phyloP scores from a whole-genome alignment of 2,797 vertebrate species.

The Anniella stebbinsi region DNA sequence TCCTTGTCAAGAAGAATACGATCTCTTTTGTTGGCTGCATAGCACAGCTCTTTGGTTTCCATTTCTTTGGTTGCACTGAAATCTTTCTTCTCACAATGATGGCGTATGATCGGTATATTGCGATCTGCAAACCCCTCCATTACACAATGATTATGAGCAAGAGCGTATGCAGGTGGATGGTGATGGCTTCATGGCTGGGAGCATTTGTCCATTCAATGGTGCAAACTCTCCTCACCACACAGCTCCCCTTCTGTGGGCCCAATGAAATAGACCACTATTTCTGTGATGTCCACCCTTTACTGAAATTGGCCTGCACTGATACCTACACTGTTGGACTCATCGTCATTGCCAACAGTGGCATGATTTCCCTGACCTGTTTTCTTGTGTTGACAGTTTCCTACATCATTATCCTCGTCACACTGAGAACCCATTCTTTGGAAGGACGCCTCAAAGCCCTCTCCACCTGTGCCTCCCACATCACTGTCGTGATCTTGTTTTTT shows the following conservation, averaged over 20 bases:
- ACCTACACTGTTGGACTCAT: conserved; percentile 8
- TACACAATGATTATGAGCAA: conserved; percentile 23
- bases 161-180: background rate
- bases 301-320: conserved; percentile 22
- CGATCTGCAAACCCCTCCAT: conserved; percentile 32
- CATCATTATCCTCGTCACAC: conserved; percentile 19
- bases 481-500: conserved; percentile 63
- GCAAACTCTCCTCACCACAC: background rate
- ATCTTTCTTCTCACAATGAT: conserved; percentile 72
- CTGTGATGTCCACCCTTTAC: conserved; percentile 27
- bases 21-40: conserved; percentile 71
- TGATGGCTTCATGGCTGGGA: conserved; percentile 15
- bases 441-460: conserved; percentile 71
- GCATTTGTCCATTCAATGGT: conserved; percentile 12
- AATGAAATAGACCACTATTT: conserved; percentile 35
- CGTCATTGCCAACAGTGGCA: conserved; percentile 30
- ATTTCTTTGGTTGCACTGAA: conserved; percentile 68
- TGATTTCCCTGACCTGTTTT: conserved; percentile 39
- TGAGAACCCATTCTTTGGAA: background rate
- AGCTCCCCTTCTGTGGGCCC: conserved; percentile 28
- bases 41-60: conserved; percentile 36
- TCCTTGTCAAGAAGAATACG: conserved; percentile 67
- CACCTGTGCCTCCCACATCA: conserved; percentile 71
- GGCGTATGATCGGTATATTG: conserved; percentile 66
- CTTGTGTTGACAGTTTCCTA: conserved; percentile 37